Percentiles rank a stretch among this genome's conserved stretches.
phyloP scores from a whole-genome alignment of 2,888 invertebrate species.

The Drosophila neotestacea region DNA sequence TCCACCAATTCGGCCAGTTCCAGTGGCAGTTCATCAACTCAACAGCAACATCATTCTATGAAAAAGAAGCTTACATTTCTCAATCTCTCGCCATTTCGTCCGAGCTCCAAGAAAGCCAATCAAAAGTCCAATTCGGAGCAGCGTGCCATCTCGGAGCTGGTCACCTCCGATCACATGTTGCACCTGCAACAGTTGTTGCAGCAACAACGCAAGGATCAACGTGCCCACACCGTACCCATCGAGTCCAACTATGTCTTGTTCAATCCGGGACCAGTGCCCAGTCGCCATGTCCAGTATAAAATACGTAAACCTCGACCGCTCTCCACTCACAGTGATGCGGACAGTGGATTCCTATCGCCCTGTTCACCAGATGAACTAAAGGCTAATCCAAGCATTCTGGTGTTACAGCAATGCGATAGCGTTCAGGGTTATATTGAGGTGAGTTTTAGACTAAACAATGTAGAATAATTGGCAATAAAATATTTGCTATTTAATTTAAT shows the following conservation, averaged over 20 bases:
- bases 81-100: constrained; percentile 83
- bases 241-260: constrained; percentile 85
- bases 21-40: constrained; percentile 63
- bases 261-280: constrained; percentile 84
- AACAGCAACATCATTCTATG: constrained; percentile 62
- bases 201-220: constrained; percentile 74
- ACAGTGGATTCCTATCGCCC: constrained; percentile 88
- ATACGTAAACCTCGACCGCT: constrained; percentile 84
- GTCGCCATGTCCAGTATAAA: constrained; percentile 84
- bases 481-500: too few relatives aligned
- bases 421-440: constrained; percentile 85
- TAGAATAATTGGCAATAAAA: too few relatives aligned
- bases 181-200: constrained; percentile 77
- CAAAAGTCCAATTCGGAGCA: constrained; percentile 55
- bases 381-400: constrained; percentile 83
- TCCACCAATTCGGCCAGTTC: constrained; percentile 77
- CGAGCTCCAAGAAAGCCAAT: constrained; percentile 51
- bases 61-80: constrained; percentile 83
- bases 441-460: constrained; percentile 52
- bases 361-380: constrained; percentile 87
- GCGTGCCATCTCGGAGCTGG: constrained; percentile 78
- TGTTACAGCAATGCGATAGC: constrained; percentile 85
- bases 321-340: constrained; percentile 87
- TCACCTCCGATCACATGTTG: constrained; percentile 77
- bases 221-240: constrained; percentile 84